Conservation (phyloP, 2,888 invertebrate genomes). For the Alentia gelatinosa region DNA sequence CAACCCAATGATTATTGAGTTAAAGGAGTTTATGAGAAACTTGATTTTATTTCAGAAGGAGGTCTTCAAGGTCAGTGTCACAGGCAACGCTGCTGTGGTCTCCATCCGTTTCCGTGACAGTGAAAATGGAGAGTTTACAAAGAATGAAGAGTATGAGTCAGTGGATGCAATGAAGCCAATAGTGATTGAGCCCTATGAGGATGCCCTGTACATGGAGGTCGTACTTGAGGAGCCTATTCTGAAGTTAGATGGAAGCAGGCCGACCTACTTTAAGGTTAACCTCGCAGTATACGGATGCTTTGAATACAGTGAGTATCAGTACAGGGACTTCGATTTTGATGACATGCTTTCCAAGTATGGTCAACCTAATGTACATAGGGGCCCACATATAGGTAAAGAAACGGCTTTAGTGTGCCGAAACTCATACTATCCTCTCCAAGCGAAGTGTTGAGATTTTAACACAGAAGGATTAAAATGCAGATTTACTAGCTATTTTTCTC, state of each 20-base stretch:
- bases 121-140: not conserved
- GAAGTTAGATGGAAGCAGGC: not conserved
- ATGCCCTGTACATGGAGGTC: constrained; percentile 6
- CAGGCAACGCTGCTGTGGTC: not conserved
- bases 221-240: not conserved
- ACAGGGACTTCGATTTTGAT: too few relatives aligned
- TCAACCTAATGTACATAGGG: too few relatives aligned
- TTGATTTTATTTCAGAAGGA: not conserved
- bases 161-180: not conserved
- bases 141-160: not conserved
- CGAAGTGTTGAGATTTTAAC: not conserved
- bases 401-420: too few relatives aligned
- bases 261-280: not conserved
- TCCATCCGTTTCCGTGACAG: not conserved
- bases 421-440: too few relatives aligned
- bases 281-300: not conserved
- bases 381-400: too few relatives aligned
- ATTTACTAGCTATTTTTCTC: too few relatives aligned
- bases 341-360: too few relatives aligned
- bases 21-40: too few relatives aligned
- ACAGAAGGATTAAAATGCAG: not conserved
- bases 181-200: not conserved
- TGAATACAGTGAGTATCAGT: not conserved
- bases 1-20: too few relatives aligned
- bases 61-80: not conserved